Evolutionary conservation across 1,140 invertebrate genomes (phyloP), one percentile per base, ranked within the genome.

Genomic region (Drosophila orena): DNA sequence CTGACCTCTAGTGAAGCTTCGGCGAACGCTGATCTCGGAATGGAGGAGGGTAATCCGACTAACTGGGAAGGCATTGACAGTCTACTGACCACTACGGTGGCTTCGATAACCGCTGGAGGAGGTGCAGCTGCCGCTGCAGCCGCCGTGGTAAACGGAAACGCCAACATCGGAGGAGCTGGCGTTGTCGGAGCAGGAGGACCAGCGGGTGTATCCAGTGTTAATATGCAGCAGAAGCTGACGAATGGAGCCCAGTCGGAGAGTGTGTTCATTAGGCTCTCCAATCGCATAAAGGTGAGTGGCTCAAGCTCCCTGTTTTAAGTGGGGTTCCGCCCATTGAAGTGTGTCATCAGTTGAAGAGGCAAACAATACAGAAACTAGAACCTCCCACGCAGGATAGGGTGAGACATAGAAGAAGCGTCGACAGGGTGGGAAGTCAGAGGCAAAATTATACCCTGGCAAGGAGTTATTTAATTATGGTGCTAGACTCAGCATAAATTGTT

Each of bases 241-340:
- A 79, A 84, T 57, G 86, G 94, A 85, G 93, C 92, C 6, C 96
- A 97, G 79, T 98, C 99, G 76, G 98, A 99, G 93, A 98, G 98
- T 4, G 97, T 99, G 22, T 99, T 99, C 92, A 95, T 99, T 78
- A 94, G 98, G 73, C 93, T 99, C 24, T 98, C 97, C 37, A 99
- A 99, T 93, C 95, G 98, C 85, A 98, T 99, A 27, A 98, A 98
- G 95, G 96, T 97, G 91, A 91, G 92, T 85, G 22, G 4, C 10
- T 35, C 8, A 3, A 17, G 56, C 20, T 22, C 15, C 30, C 15
- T 34, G n/a, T 38, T 12, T 35, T 4, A 8, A 35, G 65, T 44
- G 49, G 34, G 20, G 11, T 44, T 24, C 0, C 20, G 40, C 15
- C 4, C 37, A 38, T 24, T 34, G 10, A 22, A 50, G 44, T 74